A percentile compares a stretch with the other conserved stretches of the same genome.
Conservation (phyloP, 92 coral and sea anemone genomes). For the Nematostella vectensis region DNA sequence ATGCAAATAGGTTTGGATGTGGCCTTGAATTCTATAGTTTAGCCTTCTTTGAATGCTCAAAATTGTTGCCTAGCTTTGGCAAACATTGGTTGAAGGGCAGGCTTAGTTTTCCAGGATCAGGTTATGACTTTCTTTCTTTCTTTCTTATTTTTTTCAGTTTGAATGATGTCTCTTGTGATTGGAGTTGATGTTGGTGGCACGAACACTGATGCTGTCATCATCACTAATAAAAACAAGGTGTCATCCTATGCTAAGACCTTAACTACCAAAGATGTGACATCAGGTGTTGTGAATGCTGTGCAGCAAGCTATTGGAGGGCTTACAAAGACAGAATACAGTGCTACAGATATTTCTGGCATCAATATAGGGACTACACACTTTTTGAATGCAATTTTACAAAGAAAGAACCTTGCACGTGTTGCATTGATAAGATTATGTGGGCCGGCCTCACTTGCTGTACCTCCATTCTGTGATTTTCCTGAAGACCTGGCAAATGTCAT, state of each 20-base stretch:
- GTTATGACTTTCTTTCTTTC: no score
- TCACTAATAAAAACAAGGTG: conserved; percentile 36
- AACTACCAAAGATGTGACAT: conserved; percentile 66
- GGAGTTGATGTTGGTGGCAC: conserved; percentile 99
- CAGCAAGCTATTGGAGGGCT: no score
- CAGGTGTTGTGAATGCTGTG: no score
- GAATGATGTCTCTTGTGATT: conserved; percentile 52
- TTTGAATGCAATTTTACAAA: conserved; percentile 87
- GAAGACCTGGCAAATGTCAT: conserved; percentile 54
- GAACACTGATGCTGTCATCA: conserved; percentile 90
- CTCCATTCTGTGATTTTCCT: conserved; percentile 89
- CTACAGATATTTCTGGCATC: conserved; percentile 48
- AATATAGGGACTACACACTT: conserved; percentile 97
- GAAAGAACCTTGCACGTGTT: conserved; percentile 55
- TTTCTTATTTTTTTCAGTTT: no score
- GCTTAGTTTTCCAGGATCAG: no score
- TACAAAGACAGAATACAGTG: no score
- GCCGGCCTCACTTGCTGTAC: conserved; percentile 66
- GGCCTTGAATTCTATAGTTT: no score
- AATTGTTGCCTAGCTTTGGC: no score
- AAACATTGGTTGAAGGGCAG: no score
- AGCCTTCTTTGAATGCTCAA: no score
- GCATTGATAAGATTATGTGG: conserved; percentile 88
- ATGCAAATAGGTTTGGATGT: no score
- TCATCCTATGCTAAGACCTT: conserved; percentile 72